Conservation (phyloP, 2,797 vertebrate species). For the Brachyalestes nurse region DNA sequence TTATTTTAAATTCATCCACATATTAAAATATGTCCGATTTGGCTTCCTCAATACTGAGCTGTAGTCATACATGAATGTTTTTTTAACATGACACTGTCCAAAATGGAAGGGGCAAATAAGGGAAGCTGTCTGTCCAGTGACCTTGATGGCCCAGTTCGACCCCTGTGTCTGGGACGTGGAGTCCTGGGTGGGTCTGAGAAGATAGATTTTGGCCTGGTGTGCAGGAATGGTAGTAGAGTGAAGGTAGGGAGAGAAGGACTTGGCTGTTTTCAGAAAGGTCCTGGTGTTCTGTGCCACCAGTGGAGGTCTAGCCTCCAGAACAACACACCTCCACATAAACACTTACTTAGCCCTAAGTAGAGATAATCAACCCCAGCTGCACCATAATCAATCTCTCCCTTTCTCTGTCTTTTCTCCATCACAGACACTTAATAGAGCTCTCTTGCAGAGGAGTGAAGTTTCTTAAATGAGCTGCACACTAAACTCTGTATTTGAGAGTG, state of each 20-base stretch:
- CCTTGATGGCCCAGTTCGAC: background rate
- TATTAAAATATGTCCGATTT: too few species aligned
- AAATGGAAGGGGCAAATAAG: too few species aligned
- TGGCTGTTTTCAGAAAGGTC: conserved; percentile 23
- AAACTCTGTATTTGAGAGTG: background rate
- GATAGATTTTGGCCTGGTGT: background rate
- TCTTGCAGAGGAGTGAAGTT: background rate
- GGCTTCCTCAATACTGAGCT: too few species aligned
- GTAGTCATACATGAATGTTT: too few species aligned
- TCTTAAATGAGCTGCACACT: background rate
- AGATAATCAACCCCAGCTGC: conserved; percentile 51
- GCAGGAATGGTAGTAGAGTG: background rate
- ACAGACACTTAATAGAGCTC: background rate
- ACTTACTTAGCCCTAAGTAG: conserved; percentile 34
- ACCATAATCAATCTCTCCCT: conserved; percentile 9
- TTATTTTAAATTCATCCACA: too few species aligned
- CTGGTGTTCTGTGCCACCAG: conserved; percentile 8
- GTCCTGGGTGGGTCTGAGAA: background rate
- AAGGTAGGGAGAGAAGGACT: background rate
- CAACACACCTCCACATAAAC: conserved; percentile 45
- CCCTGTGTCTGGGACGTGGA: background rate
- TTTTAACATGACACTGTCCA: too few species aligned
- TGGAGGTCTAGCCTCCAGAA: conserved; percentile 9
- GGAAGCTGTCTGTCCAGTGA: too few species aligned
- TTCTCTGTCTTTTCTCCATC: background rate